Conservation (phyloP, 2,797 vertebrate species). For the Falco novaeseelandiae region DNA sequence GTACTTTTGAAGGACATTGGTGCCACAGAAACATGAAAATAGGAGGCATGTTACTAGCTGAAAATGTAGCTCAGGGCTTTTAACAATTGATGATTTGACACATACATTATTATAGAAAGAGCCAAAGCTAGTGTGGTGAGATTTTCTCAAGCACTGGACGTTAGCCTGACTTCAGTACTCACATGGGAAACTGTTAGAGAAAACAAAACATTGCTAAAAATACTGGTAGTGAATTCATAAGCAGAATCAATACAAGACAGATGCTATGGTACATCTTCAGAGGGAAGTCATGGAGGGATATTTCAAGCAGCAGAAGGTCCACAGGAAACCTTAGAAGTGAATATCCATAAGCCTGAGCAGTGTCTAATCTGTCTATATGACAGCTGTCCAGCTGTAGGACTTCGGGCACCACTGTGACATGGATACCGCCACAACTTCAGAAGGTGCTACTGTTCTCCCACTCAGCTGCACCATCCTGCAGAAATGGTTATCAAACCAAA, state of each 20-base stretch:
- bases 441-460: background rate
- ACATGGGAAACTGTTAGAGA: background rate
- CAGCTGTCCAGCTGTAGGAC: background rate
- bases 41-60: background rate
- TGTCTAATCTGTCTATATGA: background rate
- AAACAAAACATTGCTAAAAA: background rate
- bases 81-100: background rate
- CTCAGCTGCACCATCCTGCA: background rate
- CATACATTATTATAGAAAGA: background rate
- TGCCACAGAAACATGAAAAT: background rate
- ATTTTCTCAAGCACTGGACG: background rate
- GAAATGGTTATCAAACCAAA: background rate
- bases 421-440: background rate
- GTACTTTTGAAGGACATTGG: background rate
- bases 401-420: background rate
- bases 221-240: background rate
- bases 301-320: background rate
- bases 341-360: background rate
- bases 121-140: background rate
- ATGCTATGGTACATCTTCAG: background rate
- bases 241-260: background rate
- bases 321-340: background rate
- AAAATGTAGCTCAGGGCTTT: background rate
- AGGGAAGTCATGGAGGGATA: background rate
- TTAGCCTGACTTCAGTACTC: background rate